phyloP scores from a whole-genome alignment of 2,113 vertebrate genomes.

The Boulengerochromis microlepis region DNA sequence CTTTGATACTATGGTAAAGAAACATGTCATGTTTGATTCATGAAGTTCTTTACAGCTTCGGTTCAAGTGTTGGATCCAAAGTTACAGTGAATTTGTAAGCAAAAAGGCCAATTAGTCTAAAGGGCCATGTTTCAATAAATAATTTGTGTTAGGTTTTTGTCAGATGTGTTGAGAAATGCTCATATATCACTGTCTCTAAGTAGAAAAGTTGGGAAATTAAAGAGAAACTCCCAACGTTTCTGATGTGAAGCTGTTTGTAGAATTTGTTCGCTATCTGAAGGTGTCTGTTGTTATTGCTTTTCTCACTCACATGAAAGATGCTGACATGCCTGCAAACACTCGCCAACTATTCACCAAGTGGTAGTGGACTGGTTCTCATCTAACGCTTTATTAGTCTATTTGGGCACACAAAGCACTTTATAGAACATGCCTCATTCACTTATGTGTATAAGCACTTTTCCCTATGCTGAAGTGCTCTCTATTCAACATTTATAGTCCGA shows the following conservation, averaged over 20 bases:
- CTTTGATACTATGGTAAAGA: not conserved
- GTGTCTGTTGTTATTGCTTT: not conserved
- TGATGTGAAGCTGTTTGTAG: not conserved
- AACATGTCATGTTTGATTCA: slow-evolving; percentile 12
- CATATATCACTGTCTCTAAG: not conserved
- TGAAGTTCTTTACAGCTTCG: not conserved
- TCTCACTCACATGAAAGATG: not conserved
- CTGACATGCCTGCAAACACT: not conserved
- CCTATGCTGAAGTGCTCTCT: not conserved
- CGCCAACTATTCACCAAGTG: not conserved
- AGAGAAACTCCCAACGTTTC: not conserved
- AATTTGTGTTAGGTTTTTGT: not conserved
- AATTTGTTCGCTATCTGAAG: not conserved
- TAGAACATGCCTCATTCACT: not conserved
- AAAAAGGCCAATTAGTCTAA: not conserved
- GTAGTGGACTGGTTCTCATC: not conserved
- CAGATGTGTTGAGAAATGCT: not conserved
- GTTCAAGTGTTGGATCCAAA: not conserved
- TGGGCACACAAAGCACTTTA: not conserved
- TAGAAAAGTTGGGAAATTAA: not conserved
- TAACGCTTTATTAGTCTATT: not conserved
- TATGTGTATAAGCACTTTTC: not conserved
- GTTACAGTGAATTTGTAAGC: not conserved
- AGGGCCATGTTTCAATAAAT: not conserved
- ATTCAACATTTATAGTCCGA: not conserved